A percentile compares a stretch with the other conserved stretches of the same genome.
phyloP scores from a whole-genome alignment of 2,797 vertebrate species.

The Acipenser transmontanus region DNA sequence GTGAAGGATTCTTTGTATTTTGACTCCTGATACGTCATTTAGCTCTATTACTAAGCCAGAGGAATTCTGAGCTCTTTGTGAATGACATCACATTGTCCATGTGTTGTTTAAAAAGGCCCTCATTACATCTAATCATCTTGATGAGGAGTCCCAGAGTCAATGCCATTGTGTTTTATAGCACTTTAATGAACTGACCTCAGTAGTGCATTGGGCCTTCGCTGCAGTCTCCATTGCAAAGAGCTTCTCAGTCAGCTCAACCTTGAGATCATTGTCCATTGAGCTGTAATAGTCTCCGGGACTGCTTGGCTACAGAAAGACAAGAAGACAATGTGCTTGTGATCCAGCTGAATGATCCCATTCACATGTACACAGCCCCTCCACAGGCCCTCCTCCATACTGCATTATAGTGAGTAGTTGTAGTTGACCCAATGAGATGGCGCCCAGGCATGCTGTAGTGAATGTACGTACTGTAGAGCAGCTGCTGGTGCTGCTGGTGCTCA shows the following conservation, averaged over 20 bases:
- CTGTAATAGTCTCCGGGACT: conserved; percentile 67
- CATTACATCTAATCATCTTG: too few relatives aligned
- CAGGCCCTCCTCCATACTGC: conserved; percentile 19
- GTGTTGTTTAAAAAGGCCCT: too few relatives aligned
- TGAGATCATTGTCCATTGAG: conserved; percentile 61
- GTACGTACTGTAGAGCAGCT: conserved; percentile 85
- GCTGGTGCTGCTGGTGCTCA: conserved; percentile 74
- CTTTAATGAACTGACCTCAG: conserved; percentile 48
- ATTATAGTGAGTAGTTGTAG: too few relatives aligned
- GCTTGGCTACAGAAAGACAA: conserved; percentile 51
- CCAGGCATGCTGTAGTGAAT: not conserved
- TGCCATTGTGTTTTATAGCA: too few relatives aligned
- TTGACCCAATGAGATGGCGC: not conserved
- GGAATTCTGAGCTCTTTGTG: not conserved
- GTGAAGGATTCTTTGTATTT: too few relatives aligned
- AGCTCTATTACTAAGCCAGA: not conserved
- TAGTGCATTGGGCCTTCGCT: conserved; percentile 54
- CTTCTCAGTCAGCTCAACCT: conserved; percentile 73
- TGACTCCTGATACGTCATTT: too few relatives aligned
- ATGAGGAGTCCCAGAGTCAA: not conserved
- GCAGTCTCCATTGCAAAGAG: conserved; percentile 73
- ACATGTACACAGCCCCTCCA: not conserved
- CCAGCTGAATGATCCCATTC: not conserved
- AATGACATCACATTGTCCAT: too few relatives aligned
- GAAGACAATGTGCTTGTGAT: conserved; percentile 1